phyloP scores from a whole-genome alignment of 1,140 invertebrate genomes.

The Littorina saxatilis region DNA sequence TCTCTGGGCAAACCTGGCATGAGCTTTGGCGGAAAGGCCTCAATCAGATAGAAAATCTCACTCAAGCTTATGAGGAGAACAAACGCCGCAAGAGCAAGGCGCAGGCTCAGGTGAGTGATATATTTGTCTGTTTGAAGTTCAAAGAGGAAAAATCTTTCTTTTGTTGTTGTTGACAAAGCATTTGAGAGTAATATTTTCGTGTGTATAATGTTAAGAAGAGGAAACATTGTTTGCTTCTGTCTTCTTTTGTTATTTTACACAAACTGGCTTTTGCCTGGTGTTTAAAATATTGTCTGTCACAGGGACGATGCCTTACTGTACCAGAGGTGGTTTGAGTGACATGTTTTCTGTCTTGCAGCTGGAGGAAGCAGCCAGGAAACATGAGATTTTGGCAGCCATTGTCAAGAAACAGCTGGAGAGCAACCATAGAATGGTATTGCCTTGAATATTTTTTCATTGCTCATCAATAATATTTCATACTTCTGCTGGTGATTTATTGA shows the following conservation, averaged over 20 bases:
- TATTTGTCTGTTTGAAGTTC: background rate
- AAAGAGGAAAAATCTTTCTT: background rate
- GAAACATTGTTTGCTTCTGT: too few relatives aligned
- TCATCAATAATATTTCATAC: too few relatives aligned
- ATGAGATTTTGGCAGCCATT: slow-evolving; percentile 70
- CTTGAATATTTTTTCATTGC: too few relatives aligned
- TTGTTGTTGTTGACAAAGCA: background rate
- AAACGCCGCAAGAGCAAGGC: slow-evolving; percentile 69
- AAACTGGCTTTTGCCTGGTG: too few relatives aligned
- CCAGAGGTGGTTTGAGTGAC: too few relatives aligned
- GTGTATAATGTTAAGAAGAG: background rate
- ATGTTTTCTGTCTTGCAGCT: slow-evolving; percentile 61
- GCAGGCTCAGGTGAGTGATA: slow-evolving; percentile 46
- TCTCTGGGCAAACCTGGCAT: slow-evolving; percentile 73
- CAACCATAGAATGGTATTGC: slow-evolving; percentile 67
- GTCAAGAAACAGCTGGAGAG: slow-evolving; percentile 74
- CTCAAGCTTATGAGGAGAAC: slow-evolving; percentile 66
- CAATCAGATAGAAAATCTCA: slow-evolving; percentile 72
- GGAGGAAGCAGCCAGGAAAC: slow-evolving; percentile 71
- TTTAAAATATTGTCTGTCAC: too few relatives aligned
- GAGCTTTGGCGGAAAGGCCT: slow-evolving; percentile 71
- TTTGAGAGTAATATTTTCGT: background rate
- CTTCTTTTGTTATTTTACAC: too few relatives aligned
- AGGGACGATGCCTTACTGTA: too few relatives aligned
- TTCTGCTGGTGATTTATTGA: too few relatives aligned